Evolutionary conservation across 2,888 invertebrate species (phyloP).

Genomic region (Ferrisia virgata): DNA sequence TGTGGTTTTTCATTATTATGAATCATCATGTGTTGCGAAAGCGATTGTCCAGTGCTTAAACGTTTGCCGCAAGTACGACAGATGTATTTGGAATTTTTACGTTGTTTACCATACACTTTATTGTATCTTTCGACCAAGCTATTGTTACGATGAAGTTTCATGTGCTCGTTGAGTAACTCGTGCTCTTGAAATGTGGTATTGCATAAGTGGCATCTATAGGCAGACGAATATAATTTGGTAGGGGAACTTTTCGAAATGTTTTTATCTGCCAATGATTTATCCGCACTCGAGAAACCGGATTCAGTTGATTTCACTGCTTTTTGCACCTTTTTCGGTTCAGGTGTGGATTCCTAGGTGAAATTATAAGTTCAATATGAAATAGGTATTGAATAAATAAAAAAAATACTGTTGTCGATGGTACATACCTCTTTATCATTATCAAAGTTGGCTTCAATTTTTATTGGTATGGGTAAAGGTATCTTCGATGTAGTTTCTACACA

Average conservation of each 20-base stretch:
- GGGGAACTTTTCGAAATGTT: background rate
- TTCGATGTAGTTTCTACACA: constrained; percentile 7
- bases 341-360: background rate
- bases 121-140: background rate
- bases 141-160: constrained; percentile 34
- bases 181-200: constrained; percentile 12
- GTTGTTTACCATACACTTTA: background rate
- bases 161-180: constrained; percentile 39
- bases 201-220: constrained; percentile 19
- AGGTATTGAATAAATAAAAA: background rate
- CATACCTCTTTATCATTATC: background rate
- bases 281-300: background rate
- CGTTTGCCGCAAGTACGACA: constrained; percentile 25
- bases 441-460: constrained; percentile 7
- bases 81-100: background rate
- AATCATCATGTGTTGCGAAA: constrained; percentile 25
- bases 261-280: background rate
- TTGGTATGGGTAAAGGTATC: constrained; percentile 32
- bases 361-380: background rate
- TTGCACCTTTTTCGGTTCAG: background rate
- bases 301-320: background rate
- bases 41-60: constrained; percentile 16
- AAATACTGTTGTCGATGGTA: background rate
- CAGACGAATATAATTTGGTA: background rate
- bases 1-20: constrained; percentile 31